Conservation (phyloP, 2,888 invertebrate genomes). For the Acanthacorydalis orientalis region DNA sequence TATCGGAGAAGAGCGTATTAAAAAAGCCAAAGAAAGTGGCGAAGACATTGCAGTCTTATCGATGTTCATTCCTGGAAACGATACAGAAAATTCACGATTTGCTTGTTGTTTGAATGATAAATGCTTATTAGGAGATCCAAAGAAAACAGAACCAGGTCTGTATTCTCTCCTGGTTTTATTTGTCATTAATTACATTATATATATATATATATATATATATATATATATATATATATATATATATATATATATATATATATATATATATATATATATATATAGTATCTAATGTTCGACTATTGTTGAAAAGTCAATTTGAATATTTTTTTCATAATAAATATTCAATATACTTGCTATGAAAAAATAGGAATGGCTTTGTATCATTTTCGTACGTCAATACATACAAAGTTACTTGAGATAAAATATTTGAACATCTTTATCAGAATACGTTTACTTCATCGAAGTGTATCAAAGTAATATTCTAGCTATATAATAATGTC, state of each 20-base stretch:
- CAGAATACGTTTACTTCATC: no score
- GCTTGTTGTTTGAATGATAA: conserved; percentile 58
- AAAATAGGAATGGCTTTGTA: no score
- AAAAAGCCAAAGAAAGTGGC: conserved; percentile 62
- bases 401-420: no score
- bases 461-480: no score
- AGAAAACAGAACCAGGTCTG: conserved; percentile 62
- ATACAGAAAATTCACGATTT: conserved; percentile 50
- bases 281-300: no score
- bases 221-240: neutral
- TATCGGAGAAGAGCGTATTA: conserved; percentile 67
- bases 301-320: no score
- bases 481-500: no score
- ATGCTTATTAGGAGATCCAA: conserved; percentile 61
- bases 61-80: conserved; percentile 56
- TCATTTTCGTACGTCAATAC: no score
- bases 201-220: neutral
- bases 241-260: conserved; percentile 5
- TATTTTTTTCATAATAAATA: no score
- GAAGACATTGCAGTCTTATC: conserved; percentile 78
- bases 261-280: conserved; percentile 2
- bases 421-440: no score
- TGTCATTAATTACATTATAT: neutral
- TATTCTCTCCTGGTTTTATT: neutral
- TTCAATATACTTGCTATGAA: no score